phyloP scores from a whole-genome alignment of 2,113 vertebrate genomes.

The Ginglymostoma cirratum region DNA sequence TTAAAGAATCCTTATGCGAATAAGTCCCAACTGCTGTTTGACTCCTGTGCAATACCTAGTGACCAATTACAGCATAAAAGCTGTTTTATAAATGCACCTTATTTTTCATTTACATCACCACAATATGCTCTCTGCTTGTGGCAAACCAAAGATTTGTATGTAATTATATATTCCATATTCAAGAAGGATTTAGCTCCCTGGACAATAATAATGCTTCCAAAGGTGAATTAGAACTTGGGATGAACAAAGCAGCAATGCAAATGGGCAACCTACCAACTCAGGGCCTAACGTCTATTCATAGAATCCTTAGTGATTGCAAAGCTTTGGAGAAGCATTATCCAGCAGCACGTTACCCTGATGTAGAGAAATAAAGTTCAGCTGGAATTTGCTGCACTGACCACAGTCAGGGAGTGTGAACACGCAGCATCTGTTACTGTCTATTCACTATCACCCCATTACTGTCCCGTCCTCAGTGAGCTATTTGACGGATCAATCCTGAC shows the following conservation, averaged over 20 bases:
- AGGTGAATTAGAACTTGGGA: neutral
- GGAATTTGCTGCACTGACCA: neutral
- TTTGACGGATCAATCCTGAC: neutral
- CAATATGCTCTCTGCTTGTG: conserved; percentile 34
- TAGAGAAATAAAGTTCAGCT: neutral
- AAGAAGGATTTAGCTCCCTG: conserved; percentile 24
- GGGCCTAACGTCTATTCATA: conserved; percentile 29
- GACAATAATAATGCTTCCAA: neutral
- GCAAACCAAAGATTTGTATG: conserved; percentile 13
- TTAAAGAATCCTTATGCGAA: too few relatives aligned
- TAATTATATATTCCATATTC: neutral
- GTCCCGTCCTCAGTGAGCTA: rapidly evolving
- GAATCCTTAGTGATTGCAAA: conserved; percentile 40
- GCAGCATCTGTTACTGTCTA: neutral
- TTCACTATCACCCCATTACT: neutral
- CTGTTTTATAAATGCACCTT: neutral
- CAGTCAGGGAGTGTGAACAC: neutral
- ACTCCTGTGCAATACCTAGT: neutral
- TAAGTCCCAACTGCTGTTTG: neutral
- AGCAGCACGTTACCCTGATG: conserved; percentile 30
- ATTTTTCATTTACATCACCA: neutral
- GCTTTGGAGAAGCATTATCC: neutral
- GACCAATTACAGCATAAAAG: neutral
- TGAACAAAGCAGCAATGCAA: neutral
- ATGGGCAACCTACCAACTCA: conserved; percentile 38